These are phyloP conservation scores for Boulengeromyrus knoepffleri DNA, from an alignment of 2,113 vertebrate species.

Conservation along the genomic window DNA sequence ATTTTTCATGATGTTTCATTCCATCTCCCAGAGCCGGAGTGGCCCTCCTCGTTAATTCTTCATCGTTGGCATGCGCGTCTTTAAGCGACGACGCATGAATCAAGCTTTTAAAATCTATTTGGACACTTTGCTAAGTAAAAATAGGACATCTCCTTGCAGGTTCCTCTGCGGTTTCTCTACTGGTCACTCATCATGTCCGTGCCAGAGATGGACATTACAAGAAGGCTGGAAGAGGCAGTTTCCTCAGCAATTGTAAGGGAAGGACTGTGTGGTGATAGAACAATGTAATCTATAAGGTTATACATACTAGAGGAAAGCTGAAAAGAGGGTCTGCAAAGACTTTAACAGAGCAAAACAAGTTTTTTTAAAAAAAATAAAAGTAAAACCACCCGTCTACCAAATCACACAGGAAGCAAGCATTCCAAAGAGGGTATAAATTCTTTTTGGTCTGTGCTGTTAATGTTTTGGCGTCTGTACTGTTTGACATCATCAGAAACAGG, in stretches of 20 bases:
- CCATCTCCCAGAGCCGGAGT: conserved; percentile 36
- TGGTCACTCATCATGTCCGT: neutral
- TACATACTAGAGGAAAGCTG: neutral
- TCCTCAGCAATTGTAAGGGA: neutral
- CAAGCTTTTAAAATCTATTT: conserved; percentile 34
- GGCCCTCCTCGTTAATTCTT: conserved; percentile 53
- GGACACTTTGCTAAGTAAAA: conserved; percentile 30
- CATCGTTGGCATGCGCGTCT: conserved; percentile 34
- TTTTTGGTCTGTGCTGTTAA: neutral
- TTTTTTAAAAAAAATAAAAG: neutral
- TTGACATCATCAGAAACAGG: neutral
- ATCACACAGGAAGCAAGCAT: neutral
- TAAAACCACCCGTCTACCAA: neutral
- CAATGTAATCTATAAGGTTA: neutral
- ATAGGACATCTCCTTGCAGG: neutral
- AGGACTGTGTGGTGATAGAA: neutral
- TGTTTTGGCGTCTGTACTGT: neutral
- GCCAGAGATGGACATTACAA: neutral
- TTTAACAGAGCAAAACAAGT: neutral
- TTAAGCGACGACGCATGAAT: conserved; percentile 39
- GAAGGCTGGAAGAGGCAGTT: neutral
- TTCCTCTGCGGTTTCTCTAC: neutral
- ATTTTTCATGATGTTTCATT: conserved; percentile 61
- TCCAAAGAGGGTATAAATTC: neutral
- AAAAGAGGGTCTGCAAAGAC: neutral